A percentile compares a stretch with the other conserved stretches of the same genome.
Evolutionary conservation across 2,888 invertebrate genomes (phyloP).

Genomic region (Hydraecia micacea): DNA sequence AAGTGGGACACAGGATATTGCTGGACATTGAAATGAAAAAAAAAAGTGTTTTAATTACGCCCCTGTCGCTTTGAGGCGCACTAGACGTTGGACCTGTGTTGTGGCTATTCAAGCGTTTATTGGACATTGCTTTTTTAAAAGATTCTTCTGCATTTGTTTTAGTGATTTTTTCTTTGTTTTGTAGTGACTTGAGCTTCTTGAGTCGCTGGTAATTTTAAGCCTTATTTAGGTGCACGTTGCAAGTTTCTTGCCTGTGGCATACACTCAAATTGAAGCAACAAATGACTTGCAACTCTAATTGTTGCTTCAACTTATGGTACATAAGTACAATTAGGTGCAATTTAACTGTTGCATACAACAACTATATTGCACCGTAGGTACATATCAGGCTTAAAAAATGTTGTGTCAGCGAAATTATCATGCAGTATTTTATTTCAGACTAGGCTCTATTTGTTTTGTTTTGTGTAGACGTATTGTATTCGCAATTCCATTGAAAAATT

Average conservation of each 20-base stretch:
- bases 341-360: too few species aligned
- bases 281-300: neutral
- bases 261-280: neutral
- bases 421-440: neutral
- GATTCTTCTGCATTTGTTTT: conserved; percentile 24
- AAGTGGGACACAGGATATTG: conserved; percentile 84
- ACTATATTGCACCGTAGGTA: too few species aligned
- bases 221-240: neutral
- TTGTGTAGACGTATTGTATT: neutral
- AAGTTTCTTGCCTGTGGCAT: neutral
- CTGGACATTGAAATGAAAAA: conserved; percentile 77
- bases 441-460: neutral
- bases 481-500: neutral
- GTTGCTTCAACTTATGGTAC: neutral
- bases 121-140: conserved; percentile 46
- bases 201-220: neutral
- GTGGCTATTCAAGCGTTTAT: conserved; percentile 49
- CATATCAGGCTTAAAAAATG: neutral
- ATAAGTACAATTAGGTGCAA: too few species aligned
- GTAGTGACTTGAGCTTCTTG: neutral
- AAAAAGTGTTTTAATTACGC: conserved; percentile 82
- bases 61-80: conserved; percentile 71
- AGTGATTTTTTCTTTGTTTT: conserved; percentile 13
- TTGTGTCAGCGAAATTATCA: neutral
- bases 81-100: conserved; percentile 60